These are phyloP conservation scores for Ichneumoninae sp. DNA, from an alignment of 2,888 invertebrate genomes.

Conservation along the genomic window DNA sequence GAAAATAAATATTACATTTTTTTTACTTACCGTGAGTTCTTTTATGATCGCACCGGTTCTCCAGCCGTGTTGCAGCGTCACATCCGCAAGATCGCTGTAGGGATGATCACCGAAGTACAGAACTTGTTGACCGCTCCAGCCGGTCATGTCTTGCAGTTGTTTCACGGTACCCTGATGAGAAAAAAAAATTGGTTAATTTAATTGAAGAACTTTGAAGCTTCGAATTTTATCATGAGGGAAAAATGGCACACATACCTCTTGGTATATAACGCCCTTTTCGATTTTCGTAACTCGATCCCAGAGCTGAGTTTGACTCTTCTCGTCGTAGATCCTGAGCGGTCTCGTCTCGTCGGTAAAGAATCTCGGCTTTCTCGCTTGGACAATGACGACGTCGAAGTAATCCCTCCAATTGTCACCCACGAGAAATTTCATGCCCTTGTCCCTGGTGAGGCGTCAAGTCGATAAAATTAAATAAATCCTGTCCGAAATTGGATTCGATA, in stretches of 20 bases:
- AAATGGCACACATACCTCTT: conserved; percentile 88
- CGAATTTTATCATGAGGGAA: neutral
- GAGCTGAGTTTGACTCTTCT: conserved; percentile 91
- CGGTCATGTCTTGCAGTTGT: conserved; percentile 95
- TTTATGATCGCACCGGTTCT: conserved; percentile 98
- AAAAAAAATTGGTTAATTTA: neutral
- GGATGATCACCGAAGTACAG: conserved; percentile 99
- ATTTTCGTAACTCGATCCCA: conserved; percentile 96
- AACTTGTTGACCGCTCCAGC: conserved; percentile 96
- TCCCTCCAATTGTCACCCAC: conserved; percentile 95
- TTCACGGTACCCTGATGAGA: conserved; percentile 93
- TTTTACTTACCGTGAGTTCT: conserved; percentile 91
- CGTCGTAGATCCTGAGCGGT: conserved; percentile 95
- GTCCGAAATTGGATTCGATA: neutral
- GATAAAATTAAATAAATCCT: neutral
- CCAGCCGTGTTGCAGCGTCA: conserved; percentile 98
- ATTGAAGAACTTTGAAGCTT: neutral
- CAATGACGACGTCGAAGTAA: conserved; percentile 97
- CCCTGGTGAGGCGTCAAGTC: conserved; percentile 85
- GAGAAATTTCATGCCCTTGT: conserved; percentile 95
- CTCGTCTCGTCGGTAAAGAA: conserved; percentile 97
- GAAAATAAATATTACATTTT: too few relatives aligned
- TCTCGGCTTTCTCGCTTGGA: conserved; percentile 97
- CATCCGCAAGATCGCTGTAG: conserved; percentile 98
- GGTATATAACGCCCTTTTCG: conserved; percentile 95